Evolutionary conservation across 1,140 invertebrate species (phyloP).

Genomic region (Trichoplusia ni): DNA sequence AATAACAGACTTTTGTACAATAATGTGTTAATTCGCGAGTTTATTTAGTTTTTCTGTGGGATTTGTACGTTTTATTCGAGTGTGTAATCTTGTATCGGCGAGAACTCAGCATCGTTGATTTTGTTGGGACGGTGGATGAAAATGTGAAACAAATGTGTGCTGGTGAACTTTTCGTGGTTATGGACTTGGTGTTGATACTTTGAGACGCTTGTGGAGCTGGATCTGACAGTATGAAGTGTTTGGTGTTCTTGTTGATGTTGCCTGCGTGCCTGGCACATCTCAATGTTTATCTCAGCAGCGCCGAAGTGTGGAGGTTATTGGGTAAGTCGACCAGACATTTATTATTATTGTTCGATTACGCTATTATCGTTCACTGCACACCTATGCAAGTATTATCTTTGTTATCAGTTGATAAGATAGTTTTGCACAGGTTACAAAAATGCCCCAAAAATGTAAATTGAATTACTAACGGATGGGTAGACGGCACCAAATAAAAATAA

Average conservation of each 20-base stretch:
- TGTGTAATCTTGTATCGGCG: conserved; percentile 72
- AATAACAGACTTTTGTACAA: conserved; percentile 38
- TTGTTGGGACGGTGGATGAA: conserved; percentile 71
- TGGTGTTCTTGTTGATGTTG: conserved; percentile 62
- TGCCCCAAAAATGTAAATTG: too few species aligned
- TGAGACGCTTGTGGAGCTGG: conserved; percentile 40
- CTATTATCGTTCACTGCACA: not conserved
- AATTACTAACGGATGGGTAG: too few species aligned
- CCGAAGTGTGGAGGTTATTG: conserved; percentile 75
- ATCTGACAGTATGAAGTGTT: conserved; percentile 63
- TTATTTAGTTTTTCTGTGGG: conserved; percentile 50
- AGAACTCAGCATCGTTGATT: conserved; percentile 62
- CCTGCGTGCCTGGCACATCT: conserved; percentile 71
- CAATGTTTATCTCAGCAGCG: conserved; percentile 76
- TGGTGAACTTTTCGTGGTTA: conserved; percentile 53
- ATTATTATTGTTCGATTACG: not conserved
- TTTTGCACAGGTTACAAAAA: too few species aligned
- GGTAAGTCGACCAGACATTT: conserved; percentile 55
- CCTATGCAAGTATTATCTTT: not conserved
- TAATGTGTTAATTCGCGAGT: conserved; percentile 37
- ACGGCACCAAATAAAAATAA: too few species aligned
- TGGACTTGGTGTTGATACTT: conserved; percentile 33
- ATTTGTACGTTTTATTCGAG: conserved; percentile 74
- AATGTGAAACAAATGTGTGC: conserved; percentile 74
- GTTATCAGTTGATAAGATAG: conserved; percentile 18